Percentiles rank a stretch among this genome's conserved stretches.
Evolutionary conservation across 2,888 invertebrate genomes (phyloP).

Genomic region (Hirtodrosophila duncani): DNA sequence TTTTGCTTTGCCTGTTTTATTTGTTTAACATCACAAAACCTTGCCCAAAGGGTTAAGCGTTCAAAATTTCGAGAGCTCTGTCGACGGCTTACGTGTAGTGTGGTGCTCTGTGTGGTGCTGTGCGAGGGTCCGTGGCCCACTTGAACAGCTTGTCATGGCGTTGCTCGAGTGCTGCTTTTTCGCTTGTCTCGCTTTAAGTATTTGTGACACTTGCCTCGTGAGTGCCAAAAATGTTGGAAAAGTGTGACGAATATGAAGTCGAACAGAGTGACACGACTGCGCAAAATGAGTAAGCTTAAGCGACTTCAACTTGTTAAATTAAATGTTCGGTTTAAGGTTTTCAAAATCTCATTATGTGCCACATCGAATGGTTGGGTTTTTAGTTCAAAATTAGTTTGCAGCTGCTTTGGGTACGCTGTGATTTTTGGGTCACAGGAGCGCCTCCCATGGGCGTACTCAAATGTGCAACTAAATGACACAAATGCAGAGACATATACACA

Average conservation of each 20-base stretch:
- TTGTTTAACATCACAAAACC: too few relatives aligned
- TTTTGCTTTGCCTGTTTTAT: too few relatives aligned
- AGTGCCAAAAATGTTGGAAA: conserved; percentile 45
- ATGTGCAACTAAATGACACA: conserved; percentile 50
- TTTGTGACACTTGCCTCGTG: conserved; percentile 62
- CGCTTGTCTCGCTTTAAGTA: conserved; percentile 21
- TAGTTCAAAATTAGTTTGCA: conserved; percentile 48
- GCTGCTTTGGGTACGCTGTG: conserved; percentile 12
- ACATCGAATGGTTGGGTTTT: conserved; percentile 48
- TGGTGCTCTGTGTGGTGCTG: too few relatives aligned
- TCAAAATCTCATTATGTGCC: too few relatives aligned
- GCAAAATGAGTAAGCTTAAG: neutral
- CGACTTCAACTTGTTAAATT: conserved; percentile 12
- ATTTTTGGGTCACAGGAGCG: conserved; percentile 43
- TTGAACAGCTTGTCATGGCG: conserved; percentile 3
- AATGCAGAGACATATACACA: conserved; percentile 3
- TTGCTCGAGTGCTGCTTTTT: conserved; percentile 18
- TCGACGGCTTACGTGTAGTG: too few relatives aligned
- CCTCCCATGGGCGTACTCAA: conserved; percentile 22
- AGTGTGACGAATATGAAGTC: conserved; percentile 37
- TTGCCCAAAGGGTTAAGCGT: too few relatives aligned
- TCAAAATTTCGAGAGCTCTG: too few relatives aligned
- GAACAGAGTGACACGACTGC: conserved; percentile 18
- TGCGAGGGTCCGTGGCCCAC: too few relatives aligned
- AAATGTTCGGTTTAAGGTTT: conserved; percentile 36